These are phyloP conservation scores for Pelagia noctiluca DNA, from an alignment of 30 jellyfish, hydroid and myxozoan species.

Conservation along the genomic window DNA sequence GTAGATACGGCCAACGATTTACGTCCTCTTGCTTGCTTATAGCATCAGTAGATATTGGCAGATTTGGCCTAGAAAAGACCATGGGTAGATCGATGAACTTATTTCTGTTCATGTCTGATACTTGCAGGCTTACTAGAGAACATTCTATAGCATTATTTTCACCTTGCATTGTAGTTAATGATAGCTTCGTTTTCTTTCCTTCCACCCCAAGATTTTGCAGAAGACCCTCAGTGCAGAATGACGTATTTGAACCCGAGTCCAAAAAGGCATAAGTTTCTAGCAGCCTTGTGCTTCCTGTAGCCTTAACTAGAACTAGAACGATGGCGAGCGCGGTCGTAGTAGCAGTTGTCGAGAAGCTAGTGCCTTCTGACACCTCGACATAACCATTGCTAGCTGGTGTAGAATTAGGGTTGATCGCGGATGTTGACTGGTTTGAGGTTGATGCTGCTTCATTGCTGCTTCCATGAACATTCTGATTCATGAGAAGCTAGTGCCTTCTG, in stretches of 20 bases:
- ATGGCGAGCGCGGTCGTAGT: constrained; percentile 28
- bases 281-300: constrained; percentile 4
- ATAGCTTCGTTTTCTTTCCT: constrained; percentile 24
- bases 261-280: constrained; percentile 37
- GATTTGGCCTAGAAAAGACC: constrained; percentile 39
- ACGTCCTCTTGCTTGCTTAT: constrained; percentile 52
- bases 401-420: too few relatives aligned
- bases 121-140: constrained; percentile 11
- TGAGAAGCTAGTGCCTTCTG: too few relatives aligned
- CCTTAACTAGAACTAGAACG: constrained; percentile 30
- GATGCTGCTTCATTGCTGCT: too few relatives aligned
- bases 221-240: constrained; percentile 37
- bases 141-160: not conserved
- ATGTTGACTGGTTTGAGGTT: too few relatives aligned
- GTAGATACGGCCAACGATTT: constrained; percentile 25
- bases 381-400: not conserved
- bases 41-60: constrained; percentile 26
- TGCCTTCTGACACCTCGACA: not conserved
- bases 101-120: constrained; percentile 19
- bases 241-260: constrained; percentile 51
- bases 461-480: too few relatives aligned
- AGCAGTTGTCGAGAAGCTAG: constrained; percentile 3
- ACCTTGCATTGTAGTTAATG: constrained; percentile 19
- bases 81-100: constrained; percentile 24
- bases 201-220: constrained; percentile 15